These are phyloP conservation scores for Hypotaenidia okinawae DNA, from an alignment of 2,797 vertebrate species.

Conservation along the genomic window DNA sequence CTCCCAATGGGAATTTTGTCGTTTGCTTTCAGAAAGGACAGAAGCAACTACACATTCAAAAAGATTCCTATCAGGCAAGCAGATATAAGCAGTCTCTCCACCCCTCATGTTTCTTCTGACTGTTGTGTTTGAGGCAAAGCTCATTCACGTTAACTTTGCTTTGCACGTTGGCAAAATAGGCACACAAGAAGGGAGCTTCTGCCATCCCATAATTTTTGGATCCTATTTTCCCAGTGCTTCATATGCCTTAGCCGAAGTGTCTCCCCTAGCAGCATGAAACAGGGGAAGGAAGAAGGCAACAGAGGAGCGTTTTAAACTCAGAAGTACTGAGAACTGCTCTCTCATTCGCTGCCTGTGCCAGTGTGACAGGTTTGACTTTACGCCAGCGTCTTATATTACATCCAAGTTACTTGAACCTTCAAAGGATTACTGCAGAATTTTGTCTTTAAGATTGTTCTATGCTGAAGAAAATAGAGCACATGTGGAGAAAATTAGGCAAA, in stretches of 20 bases:
- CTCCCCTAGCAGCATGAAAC: neutral
- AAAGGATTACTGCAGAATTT: slow-evolving; percentile 54
- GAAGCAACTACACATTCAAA: neutral
- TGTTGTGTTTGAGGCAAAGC: neutral
- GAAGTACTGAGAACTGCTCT: slow-evolving; percentile 16
- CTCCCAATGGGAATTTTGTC: neutral
- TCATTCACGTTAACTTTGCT: neutral
- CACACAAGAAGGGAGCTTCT: neutral
- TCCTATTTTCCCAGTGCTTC: neutral
- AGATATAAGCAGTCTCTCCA: neutral
- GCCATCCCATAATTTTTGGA: neutral
- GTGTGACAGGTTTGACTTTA: slow-evolving; percentile 52
- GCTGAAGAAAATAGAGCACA: slow-evolving; percentile 62
- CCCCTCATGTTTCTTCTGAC: neutral
- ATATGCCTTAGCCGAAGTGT: neutral
- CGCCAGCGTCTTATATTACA: slow-evolving; percentile 70
- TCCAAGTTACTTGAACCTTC: slow-evolving; percentile 64
- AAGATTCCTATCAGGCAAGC: neutral
- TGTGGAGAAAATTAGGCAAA: slow-evolving; percentile 65
- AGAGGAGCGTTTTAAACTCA: slow-evolving; percentile 31
- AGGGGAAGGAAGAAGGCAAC: slow-evolving; percentile 24
- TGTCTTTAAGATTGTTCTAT: slow-evolving; percentile 24
- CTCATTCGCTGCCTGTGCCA: slow-evolving; percentile 50
- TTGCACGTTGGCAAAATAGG: neutral
- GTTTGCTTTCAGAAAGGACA: neutral